Percentiles rank a stretch among this genome's conserved stretches.
These are phyloP conservation scores for Plutella xylostella DNA, from an alignment of 2,888 invertebrate genomes.

Conservation along the genomic window DNA sequence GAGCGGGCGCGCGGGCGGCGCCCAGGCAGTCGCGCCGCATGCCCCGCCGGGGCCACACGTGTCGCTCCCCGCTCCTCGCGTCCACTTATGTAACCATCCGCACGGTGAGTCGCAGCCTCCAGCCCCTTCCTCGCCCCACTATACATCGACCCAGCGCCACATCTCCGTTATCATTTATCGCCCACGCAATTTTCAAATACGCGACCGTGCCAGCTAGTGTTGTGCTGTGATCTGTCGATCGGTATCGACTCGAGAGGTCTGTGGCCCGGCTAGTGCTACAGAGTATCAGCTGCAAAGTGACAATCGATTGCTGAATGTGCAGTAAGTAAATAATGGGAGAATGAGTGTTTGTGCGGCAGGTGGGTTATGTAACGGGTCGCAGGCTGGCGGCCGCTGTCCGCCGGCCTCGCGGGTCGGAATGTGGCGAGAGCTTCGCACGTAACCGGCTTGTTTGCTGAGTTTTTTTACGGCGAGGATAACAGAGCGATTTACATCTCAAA, in stretches of 20 bases:
- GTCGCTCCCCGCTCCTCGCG: constrained; percentile 45
- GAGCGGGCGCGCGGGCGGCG: constrained; percentile 55
- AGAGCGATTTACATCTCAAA: too few relatives aligned
- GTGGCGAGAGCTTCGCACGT: too few relatives aligned
- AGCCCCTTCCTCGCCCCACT: constrained; percentile 41
- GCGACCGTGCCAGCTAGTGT: neutral
- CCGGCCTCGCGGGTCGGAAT: neutral
- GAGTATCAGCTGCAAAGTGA: constrained; percentile 58
- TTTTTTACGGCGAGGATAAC: too few relatives aligned
- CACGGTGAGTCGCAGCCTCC: constrained; percentile 64
- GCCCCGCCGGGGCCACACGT: constrained; percentile 62
- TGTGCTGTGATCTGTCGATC: constrained; percentile 11
- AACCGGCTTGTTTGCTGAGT: too few relatives aligned
- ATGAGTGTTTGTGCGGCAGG: constrained; percentile 43
- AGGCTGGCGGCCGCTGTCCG: constrained; percentile 10
- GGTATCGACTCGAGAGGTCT: constrained; percentile 25
- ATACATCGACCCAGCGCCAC: constrained; percentile 35
- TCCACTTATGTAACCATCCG: constrained; percentile 63
- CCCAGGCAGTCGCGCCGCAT: constrained; percentile 54
- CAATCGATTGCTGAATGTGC: constrained; percentile 19
- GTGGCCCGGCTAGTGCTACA: constrained; percentile 40
- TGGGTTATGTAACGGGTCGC: constrained; percentile 56
- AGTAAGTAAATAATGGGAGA: neutral
- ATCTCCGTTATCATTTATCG: constrained; percentile 8
- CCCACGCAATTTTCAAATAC: neutral